phyloP scores from a whole-genome alignment of 2,113 vertebrate genomes.

The Eudyptes chrysolophus region DNA sequence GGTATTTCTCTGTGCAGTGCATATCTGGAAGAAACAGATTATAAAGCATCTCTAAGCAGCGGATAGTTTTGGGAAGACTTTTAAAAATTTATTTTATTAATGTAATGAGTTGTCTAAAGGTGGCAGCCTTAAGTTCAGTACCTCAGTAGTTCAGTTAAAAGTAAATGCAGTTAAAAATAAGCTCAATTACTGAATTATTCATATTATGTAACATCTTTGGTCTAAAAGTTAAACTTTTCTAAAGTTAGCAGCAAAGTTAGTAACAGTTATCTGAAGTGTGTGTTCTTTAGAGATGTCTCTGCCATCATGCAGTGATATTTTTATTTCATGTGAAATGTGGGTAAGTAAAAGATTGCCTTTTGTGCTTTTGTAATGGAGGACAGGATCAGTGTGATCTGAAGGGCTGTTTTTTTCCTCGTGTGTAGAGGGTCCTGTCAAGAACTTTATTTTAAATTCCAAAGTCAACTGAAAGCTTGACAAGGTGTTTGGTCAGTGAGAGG shows the following conservation, averaged over 20 bases:
- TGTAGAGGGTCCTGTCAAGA: not conserved
- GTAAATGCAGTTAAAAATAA: constrained; percentile 25
- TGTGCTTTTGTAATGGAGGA: not conserved
- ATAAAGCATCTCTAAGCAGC: not conserved
- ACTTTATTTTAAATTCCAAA: not conserved
- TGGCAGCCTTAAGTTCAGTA: not conserved
- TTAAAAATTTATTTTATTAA: not conserved
- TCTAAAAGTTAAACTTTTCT: not conserved
- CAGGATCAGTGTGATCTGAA: not conserved
- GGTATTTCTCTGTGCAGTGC: not conserved
- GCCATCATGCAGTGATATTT: not conserved
- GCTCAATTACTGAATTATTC: constrained; percentile 18
- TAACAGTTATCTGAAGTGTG: not conserved
- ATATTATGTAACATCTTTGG: constrained; percentile 17
- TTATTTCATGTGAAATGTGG: not conserved
- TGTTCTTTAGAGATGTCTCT: not conserved
- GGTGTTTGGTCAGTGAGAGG: not conserved
- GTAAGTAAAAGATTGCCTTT: not conserved
- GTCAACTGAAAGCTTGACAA: not conserved
- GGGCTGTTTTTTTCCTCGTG: not conserved
- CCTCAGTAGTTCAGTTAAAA: constrained; percentile 7
- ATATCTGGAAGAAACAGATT: not conserved
- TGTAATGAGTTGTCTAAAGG: not conserved
- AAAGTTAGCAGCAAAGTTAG: not conserved
- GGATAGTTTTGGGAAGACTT: not conserved